phyloP scores from a whole-genome alignment of 2,797 vertebrate genomes.

The Danio aesculapii region DNA sequence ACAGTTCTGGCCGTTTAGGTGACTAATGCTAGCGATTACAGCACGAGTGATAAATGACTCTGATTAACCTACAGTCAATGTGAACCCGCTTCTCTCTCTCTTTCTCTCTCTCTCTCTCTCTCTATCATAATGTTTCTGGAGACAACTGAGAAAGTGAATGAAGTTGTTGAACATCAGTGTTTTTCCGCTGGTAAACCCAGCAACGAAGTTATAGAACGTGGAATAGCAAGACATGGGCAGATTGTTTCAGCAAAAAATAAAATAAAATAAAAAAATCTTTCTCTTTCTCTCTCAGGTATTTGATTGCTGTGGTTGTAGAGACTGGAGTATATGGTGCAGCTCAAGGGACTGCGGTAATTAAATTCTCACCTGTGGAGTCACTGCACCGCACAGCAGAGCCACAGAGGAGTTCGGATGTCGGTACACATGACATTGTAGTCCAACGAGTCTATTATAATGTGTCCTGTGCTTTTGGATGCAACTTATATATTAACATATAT shows the following conservation, averaged over 20 bases:
- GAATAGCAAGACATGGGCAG: too few relatives aligned
- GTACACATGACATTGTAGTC: background rate
- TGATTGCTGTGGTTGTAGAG: background rate
- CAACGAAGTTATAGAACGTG: too few relatives aligned
- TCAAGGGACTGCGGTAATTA: constrained; percentile 35
- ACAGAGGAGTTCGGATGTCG: background rate
- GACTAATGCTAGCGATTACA: constrained; percentile 58
- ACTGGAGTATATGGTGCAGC: constrained; percentile 6
- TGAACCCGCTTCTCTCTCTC: background rate
- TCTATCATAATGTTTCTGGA: too few relatives aligned
- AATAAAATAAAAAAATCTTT: too few relatives aligned
- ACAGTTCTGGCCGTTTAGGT: constrained; percentile 45
- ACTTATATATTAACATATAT: too few relatives aligned
- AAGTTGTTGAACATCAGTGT: too few relatives aligned
- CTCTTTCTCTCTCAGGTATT: constrained; percentile 9
- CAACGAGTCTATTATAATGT: background rate
- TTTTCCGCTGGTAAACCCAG: too few relatives aligned
- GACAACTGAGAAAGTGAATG: too few relatives aligned
- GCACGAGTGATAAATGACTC: constrained; percentile 43
- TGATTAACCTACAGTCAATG: constrained; percentile 37
- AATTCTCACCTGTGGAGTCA: constrained; percentile 44
- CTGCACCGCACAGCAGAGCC: background rate
- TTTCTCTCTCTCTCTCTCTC: background rate
- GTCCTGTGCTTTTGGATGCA: background rate
- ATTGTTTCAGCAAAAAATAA: too few relatives aligned